Percentiles rank a stretch among this genome's conserved stretches.
These are phyloP conservation scores for Quadroppia sp. DNA, from an alignment of 2,888 invertebrate species.

Conservation along the genomic window DNA sequence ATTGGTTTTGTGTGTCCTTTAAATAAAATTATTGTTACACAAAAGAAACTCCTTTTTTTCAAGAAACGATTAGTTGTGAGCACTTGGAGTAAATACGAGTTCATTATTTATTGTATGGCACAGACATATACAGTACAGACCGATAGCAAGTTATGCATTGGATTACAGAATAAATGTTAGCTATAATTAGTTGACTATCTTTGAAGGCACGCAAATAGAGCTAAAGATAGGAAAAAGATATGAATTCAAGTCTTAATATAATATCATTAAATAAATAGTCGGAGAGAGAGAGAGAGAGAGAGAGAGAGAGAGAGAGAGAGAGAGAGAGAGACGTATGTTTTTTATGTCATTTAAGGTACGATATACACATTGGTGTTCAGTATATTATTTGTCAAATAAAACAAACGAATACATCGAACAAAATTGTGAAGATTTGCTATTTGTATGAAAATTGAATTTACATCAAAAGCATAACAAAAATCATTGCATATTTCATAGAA, in stretches of 20 bases:
- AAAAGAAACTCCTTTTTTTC: background rate
- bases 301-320: background rate
- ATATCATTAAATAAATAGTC: background rate
- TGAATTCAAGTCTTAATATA: background rate
- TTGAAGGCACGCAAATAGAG: conserved; percentile 32
- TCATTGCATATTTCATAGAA: no score
- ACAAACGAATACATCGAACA: no score
- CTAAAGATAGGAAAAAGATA: background rate
- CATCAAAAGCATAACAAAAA: no score
- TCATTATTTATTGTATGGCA: background rate
- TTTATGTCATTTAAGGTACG: background rate
- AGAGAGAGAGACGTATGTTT: background rate
- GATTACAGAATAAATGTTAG: conserved; percentile 1
- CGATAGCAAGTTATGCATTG: background rate
- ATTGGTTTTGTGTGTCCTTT: background rate
- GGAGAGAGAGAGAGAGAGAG: background rate
- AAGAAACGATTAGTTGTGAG: no score
- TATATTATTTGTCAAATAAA: no score
- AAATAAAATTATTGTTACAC: background rate
- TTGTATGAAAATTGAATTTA: no score
- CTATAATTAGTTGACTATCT: conserved; percentile 27
- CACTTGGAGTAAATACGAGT: no score
- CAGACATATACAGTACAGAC: background rate
- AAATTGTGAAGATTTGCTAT: no score
- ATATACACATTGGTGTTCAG: no score